Conservation (phyloP, 2,797 vertebrate genomes). For the Typhlichthys subterraneus region DNA sequence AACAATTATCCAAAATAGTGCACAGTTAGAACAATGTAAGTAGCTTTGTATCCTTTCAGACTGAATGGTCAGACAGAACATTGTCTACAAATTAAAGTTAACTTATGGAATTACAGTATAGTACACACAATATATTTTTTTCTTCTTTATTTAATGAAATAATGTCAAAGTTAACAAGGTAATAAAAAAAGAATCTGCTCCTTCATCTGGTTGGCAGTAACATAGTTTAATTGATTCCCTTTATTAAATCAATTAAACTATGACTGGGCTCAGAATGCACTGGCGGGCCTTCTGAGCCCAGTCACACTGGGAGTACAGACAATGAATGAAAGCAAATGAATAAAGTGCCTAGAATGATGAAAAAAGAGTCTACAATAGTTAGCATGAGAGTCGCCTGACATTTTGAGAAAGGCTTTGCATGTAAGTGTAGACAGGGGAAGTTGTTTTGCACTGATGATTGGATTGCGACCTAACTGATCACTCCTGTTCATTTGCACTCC, state of each 20-base stretch:
- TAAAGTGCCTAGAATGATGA: slow-evolving; percentile 19
- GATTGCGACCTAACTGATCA: slow-evolving; percentile 61
- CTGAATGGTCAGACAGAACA: neutral
- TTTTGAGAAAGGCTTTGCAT: slow-evolving; percentile 59
- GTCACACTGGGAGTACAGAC: slow-evolving; percentile 42
- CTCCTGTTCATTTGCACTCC: slow-evolving; percentile 77
- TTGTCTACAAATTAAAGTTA: neutral
- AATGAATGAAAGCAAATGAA: slow-evolving; percentile 32
- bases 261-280: too few relatives aligned
- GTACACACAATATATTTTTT: too few relatives aligned
- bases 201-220: slow-evolving; percentile 58
- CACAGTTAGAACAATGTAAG: too few relatives aligned
- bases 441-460: slow-evolving; percentile 49
- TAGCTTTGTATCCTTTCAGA: neutral
- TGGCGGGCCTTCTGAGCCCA: slow-evolving; percentile 47
- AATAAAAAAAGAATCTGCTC: slow-evolving; percentile 21
- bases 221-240: slow-evolving; percentile 70
- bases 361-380: slow-evolving; percentile 13
- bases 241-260: too few relatives aligned
- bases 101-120: neutral
- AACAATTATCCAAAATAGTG: neutral
- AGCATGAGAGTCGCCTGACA: slow-evolving; percentile 53
- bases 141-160: neutral
- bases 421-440: slow-evolving; percentile 51
- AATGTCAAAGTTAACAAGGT: slow-evolving; percentile 20